Evolutionary conservation across 2,888 invertebrate genomes (phyloP).

Genomic region (Ochlodes sylvanus): DNA sequence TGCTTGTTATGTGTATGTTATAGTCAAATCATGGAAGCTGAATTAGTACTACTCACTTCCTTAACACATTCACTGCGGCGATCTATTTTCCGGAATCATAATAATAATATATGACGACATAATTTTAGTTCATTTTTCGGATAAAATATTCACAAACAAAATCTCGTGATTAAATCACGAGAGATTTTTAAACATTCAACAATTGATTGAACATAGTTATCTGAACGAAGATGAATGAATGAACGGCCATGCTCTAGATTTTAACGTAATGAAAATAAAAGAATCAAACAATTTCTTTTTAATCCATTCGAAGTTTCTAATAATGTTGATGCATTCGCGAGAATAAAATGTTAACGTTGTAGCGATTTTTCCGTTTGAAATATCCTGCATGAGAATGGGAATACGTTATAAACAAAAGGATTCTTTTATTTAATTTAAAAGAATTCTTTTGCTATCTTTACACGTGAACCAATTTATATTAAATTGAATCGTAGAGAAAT

Average conservation of each 20-base stretch:
- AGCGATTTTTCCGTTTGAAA: not conserved
- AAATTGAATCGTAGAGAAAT: not conserved
- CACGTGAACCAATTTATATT: not conserved
- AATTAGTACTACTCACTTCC: too few relatives aligned
- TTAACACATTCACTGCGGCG: too few relatives aligned
- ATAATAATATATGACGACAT: too few relatives aligned
- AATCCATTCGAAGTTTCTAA: conserved; percentile 19
- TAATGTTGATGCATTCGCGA: conserved; percentile 24
- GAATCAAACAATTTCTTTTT: conserved; percentile 1
- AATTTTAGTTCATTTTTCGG: too few relatives aligned
- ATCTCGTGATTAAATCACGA: too few relatives aligned
- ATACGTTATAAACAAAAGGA: not conserved
- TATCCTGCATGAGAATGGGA: not conserved
- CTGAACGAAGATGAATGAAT: not conserved
- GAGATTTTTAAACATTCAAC: not conserved
- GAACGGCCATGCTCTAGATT: conserved; percentile 14
- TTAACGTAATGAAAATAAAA: conserved; percentile 28
- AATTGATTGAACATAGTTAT: not conserved
- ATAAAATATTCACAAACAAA: too few relatives aligned
- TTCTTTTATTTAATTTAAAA: not conserved
- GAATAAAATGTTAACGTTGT: not conserved
- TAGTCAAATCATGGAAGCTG: too few relatives aligned
- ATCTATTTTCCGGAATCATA: too few relatives aligned
- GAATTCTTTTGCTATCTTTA: not conserved
- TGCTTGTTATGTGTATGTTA: too few relatives aligned